Evolutionary conservation across 2,113 vertebrate species (phyloP).

Genomic region (Pluvialis apricaria): DNA sequence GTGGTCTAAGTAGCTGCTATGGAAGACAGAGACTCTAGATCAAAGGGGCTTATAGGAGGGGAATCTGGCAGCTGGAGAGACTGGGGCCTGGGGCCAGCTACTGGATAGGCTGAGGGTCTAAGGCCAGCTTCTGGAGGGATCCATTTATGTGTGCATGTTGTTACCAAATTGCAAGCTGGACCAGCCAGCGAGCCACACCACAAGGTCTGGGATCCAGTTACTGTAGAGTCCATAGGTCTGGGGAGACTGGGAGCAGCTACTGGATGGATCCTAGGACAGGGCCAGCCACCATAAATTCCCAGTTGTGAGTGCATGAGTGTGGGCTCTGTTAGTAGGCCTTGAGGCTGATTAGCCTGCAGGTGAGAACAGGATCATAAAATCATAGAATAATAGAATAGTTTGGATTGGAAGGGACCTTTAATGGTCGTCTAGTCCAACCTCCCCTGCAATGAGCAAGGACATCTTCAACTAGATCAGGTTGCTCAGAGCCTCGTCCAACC

Average conservation of each 20-base stretch:
- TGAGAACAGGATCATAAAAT: background rate
- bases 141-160: background rate
- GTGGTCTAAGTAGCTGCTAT: background rate
- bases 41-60: background rate
- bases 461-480: background rate
- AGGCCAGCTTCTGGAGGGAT: background rate
- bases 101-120: background rate
- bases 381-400: background rate
- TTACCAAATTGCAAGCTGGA: background rate
- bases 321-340: background rate
- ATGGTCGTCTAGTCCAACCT: background rate
- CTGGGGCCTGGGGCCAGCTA: background rate
- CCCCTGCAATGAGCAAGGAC: background rate
- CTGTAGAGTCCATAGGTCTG: background rate
- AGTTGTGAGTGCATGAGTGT: background rate
- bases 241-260: background rate
- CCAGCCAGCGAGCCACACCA: rapidly evolving
- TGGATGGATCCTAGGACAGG: background rate
- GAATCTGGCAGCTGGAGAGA: background rate
- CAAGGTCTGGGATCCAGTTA: background rate
- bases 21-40: background rate
- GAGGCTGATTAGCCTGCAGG: background rate
- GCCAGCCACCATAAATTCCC: background rate
- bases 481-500: background rate
- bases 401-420: background rate